These are phyloP conservation scores for Hippocampus guttulatus DNA, from an alignment of 2,113 vertebrate species.

Conservation along the genomic window DNA sequence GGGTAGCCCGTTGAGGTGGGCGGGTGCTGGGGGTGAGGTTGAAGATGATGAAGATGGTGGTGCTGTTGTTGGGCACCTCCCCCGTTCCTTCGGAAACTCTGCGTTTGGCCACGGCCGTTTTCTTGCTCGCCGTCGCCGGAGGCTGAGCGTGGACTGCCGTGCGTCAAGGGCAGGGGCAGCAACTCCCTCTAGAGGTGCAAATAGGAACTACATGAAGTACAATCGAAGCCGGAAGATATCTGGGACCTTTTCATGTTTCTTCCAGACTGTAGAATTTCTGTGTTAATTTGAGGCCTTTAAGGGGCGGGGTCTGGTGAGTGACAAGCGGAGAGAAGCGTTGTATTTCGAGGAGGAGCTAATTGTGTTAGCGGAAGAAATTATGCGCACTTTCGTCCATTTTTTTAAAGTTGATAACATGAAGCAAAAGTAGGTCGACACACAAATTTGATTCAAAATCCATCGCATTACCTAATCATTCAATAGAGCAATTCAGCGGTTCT, in stretches of 20 bases:
- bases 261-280: too few species aligned
- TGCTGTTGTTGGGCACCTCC: constrained; percentile 30
- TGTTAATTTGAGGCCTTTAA: too few species aligned
- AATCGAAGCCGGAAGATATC: neutral
- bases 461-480: too few species aligned
- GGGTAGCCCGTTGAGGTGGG: constrained; percentile 83
- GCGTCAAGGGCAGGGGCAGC: constrained; percentile 29
- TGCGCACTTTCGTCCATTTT: too few species aligned
- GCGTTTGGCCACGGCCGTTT: constrained; percentile 64
- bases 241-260: neutral
- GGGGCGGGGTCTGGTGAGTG: too few species aligned
- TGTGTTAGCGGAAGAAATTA: too few species aligned
- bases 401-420: too few species aligned
- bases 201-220: neutral
- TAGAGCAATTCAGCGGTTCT: too few species aligned
- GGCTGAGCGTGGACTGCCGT: constrained; percentile 57
- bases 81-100: constrained; percentile 60
- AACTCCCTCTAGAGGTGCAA: constrained; percentile 68
- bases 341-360: too few species aligned
- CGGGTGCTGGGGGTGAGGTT: constrained; percentile 57
- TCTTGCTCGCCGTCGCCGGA: constrained; percentile 62
- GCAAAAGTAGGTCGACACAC: too few species aligned
- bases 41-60: constrained; percentile 20
- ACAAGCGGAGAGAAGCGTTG: too few species aligned
- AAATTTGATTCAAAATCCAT: too few species aligned